These are phyloP conservation scores for Strigops habroptila DNA, from an alignment of 2,113 vertebrate species.

Conservation along the genomic window DNA sequence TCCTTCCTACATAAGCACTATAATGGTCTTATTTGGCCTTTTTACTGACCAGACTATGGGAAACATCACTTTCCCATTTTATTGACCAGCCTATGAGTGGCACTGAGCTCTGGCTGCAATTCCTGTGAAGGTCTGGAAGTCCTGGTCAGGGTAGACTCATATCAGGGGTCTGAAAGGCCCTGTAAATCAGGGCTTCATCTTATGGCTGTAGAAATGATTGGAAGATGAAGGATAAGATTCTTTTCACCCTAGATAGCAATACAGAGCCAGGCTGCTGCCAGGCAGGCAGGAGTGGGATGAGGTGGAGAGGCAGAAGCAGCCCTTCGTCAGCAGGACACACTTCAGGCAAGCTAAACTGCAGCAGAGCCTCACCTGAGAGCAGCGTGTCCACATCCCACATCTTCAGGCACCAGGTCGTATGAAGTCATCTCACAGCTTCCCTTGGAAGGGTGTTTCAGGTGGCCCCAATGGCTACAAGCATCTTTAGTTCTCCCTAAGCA, in stretches of 20 bases:
- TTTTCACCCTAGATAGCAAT: neutral
- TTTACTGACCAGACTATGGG: neutral
- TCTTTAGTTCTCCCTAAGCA: accelerated
- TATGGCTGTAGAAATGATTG: neutral
- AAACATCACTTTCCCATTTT: neutral
- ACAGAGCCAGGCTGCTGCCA: neutral
- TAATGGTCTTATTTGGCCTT: neutral
- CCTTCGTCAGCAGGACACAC: neutral
- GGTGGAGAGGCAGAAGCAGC: neutral
- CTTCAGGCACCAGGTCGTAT: accelerated
- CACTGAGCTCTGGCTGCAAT: neutral
- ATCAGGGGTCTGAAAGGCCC: neutral
- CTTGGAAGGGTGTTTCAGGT: neutral
- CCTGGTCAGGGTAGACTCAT: accelerated
- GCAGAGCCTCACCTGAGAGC: neutral
- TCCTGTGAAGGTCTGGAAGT: neutral
- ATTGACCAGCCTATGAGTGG: accelerated
- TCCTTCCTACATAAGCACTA: accelerated
- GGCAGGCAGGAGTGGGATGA: neutral
- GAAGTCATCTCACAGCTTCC: neutral
- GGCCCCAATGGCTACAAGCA: neutral
- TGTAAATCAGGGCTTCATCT: neutral
- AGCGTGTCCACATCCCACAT: accelerated
- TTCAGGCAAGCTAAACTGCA: no score
- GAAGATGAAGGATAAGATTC: neutral